phyloP scores from a whole-genome alignment of 2,888 invertebrate species.

The Lasiommata megera region DNA sequence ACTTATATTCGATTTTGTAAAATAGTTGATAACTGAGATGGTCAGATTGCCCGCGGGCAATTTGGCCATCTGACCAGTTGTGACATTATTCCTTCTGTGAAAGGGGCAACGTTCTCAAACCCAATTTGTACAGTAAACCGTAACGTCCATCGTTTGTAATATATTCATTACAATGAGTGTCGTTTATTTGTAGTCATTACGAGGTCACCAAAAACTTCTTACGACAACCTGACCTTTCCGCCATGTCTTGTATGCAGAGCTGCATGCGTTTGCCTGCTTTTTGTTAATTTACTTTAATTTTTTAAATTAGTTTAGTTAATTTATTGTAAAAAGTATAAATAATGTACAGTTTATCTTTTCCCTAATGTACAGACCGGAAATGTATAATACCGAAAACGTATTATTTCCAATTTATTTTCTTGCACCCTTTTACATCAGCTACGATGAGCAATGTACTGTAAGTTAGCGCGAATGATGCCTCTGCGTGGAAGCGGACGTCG shows the following conservation, averaged over 20 bases:
- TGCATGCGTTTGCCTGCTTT: conserved; percentile 88
- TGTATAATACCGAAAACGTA: conserved; percentile 80
- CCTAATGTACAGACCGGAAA: conserved; percentile 76
- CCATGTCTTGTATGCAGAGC: conserved; percentile 83
- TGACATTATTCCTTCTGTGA: conserved; percentile 93
- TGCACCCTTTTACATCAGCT: conserved; percentile 86
- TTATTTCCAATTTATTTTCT: conserved; percentile 84
- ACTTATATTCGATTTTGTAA: conserved; percentile 59
- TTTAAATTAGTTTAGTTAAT: conserved; percentile 80
- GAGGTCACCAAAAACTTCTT: conserved; percentile 81
- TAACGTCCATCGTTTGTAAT: conserved; percentile 82
- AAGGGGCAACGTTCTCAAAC: conserved; percentile 90
- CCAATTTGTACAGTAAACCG: conserved; percentile 75
- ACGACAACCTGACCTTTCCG: conserved; percentile 86
- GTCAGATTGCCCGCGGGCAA: conserved; percentile 70
- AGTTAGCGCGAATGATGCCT: conserved; percentile 63
- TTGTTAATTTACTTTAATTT: conserved; percentile 81
- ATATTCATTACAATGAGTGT: conserved; percentile 85
- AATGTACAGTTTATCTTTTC: conserved; percentile 78
- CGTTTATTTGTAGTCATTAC: conserved; percentile 83
- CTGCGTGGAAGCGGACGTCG: conserved; percentile 58
- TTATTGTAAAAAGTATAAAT: conserved; percentile 77
- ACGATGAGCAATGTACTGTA: conserved; percentile 86
- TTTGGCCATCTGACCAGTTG: conserved; percentile 84
- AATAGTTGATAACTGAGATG: conserved; percentile 67